Evolutionary conservation across 2,888 invertebrate genomes (phyloP).

Genomic region (Apamea crenata): DNA sequence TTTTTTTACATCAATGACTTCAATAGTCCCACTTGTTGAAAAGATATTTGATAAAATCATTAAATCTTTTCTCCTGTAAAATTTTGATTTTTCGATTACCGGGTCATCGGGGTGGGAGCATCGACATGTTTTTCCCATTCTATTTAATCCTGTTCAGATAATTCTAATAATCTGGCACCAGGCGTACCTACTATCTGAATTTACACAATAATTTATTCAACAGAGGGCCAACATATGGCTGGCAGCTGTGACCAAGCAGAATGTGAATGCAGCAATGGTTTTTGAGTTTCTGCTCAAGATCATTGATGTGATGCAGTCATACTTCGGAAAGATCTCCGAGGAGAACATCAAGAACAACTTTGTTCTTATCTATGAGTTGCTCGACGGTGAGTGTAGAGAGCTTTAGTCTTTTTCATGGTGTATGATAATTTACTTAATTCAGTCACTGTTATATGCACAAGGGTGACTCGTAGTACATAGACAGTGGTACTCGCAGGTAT

Average conservation of each 20-base stretch:
- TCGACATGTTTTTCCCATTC: too few species aligned
- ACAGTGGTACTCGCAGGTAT: too few species aligned
- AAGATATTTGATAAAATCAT: too few species aligned
- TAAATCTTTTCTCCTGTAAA: too few species aligned
- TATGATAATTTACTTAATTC: neutral
- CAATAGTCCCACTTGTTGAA: too few species aligned
- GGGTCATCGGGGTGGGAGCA: too few species aligned
- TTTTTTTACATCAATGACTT: too few species aligned
- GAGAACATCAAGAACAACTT: conserved; percentile 99
- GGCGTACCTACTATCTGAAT: neutral
- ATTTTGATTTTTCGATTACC: too few species aligned
- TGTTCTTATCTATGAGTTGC: conserved; percentile 99
- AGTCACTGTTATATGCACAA: neutral
- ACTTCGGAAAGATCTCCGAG: conserved; percentile 99
- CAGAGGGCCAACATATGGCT: conserved; percentile 99
- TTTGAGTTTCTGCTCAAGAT: conserved; percentile 99
- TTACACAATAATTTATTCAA: conserved; percentile 43
- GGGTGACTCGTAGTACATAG: neutral
- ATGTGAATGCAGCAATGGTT: conserved; percentile 99
- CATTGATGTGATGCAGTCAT: conserved; percentile 99
- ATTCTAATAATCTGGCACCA: neutral
- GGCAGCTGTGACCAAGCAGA: conserved; percentile 99
- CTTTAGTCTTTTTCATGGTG: neutral
- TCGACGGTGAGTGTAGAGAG: conserved; percentile 94
- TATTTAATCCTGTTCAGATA: neutral